These are phyloP conservation scores for Kryphioiulus occultus DNA, from an alignment of 2,888 invertebrate species.

Conservation along the genomic window DNA sequence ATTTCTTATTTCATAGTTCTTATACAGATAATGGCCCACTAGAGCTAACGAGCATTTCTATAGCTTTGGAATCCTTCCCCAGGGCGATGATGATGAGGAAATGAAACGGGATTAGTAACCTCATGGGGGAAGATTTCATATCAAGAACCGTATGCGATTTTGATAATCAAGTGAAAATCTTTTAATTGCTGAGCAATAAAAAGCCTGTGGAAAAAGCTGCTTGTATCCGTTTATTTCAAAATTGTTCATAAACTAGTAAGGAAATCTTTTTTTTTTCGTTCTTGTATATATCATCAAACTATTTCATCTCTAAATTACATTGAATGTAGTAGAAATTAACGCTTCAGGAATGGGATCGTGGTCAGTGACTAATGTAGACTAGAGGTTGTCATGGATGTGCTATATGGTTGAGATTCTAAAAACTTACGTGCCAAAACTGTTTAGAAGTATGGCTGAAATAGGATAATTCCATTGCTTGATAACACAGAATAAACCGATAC, in stretches of 20 bases:
- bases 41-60: neutral
- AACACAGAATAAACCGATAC: neutral
- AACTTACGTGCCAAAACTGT: no score
- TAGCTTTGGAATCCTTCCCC: neutral
- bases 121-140: neutral
- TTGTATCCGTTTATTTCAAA: neutral
- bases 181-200: neutral
- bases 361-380: no score
- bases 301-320: no score
- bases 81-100: neutral
- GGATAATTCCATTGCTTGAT: neutral
- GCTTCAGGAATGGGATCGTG: no score
- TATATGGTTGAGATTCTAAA: no score
- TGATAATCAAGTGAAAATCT: neutral
- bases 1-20: neutral
- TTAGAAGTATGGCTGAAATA: no score
- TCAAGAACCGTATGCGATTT: neutral
- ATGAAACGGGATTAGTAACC: conserved; percentile 3
- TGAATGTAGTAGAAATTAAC: no score
- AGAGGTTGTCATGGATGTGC: no score
- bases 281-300: no score
- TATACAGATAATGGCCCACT: neutral
- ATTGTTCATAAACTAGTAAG: neutral
- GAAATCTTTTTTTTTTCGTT: no score
- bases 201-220: neutral